These are phyloP conservation scores for Rhamnusium bicolor DNA, from an alignment of 2,888 invertebrate species.

Conservation along the genomic window DNA sequence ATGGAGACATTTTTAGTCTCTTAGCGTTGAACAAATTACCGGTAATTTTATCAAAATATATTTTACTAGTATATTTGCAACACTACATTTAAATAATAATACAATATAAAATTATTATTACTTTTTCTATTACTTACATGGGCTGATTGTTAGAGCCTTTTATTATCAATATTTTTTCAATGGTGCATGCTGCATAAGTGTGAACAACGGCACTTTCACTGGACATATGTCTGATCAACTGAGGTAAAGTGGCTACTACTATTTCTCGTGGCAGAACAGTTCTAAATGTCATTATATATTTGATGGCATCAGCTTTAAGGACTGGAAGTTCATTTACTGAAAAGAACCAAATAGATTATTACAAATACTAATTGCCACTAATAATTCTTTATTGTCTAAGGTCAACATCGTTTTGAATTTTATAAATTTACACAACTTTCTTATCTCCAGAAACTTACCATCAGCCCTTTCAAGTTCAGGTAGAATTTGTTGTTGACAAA, in stretches of 20 bases:
- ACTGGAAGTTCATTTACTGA: constrained; percentile 91
- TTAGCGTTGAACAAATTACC: too few relatives aligned
- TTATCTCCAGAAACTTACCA: constrained; percentile 72
- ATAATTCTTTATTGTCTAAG: too few relatives aligned
- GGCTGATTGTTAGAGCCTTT: constrained; percentile 75
- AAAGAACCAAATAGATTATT: constrained; percentile 60
- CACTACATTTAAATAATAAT: too few relatives aligned
- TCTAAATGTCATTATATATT: constrained; percentile 97
- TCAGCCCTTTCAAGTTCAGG: constrained; percentile 86
- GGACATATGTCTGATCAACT: constrained; percentile 83
- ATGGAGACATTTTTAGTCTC: too few relatives aligned
- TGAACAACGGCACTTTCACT: constrained; percentile 90
- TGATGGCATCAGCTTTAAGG: constrained; percentile 95
- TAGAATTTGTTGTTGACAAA: constrained; percentile 89
- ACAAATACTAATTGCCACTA: too few relatives aligned
- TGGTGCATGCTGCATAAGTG: constrained; percentile 93
- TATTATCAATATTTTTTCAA: constrained; percentile 90
- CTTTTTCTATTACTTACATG: constrained; percentile 73
- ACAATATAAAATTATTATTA: too few relatives aligned
- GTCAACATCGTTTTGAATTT: too few relatives aligned
- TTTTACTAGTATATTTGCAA: too few relatives aligned
- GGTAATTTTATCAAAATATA: too few relatives aligned
- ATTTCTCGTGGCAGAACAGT: constrained; percentile 88
- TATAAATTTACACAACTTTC: too few relatives aligned
- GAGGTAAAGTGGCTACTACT: constrained; percentile 83